Evolutionary conservation across 2,797 vertebrate genomes (phyloP), one percentile per base, ranked within the genome.

Genomic region (Nannoperca obscura): DNA sequence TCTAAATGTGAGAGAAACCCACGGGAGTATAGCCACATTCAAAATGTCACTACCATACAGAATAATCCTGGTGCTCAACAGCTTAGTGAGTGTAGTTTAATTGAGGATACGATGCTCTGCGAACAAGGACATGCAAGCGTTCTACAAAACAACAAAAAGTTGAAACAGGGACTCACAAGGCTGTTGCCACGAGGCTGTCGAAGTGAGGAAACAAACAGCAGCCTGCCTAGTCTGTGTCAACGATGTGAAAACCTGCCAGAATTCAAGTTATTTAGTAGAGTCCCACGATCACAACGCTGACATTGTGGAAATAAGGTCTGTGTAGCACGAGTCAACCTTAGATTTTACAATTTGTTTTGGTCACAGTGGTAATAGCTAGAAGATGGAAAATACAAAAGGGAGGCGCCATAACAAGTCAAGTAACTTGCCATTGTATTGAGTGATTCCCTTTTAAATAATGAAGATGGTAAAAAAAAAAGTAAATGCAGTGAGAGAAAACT

Each of bases 1-100:
- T 91, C 78, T 74, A 79, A 88, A 91, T 84, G 84, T 77, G 83
- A 87, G 73, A 72, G 68, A 80, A 86, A 82, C 83, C 82, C 88
- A 81, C 3, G 72, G 80, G 90, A 91, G 58, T 76, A 72, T 44
- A 76, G 77, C 70, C 87, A 82, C 89, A 90, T 85, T 86, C 80
- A 87, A 79, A 90, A 92, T 86, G 78, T 83, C 88, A 86, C 67
- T 38, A 77, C 73, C 71, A 65, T 62, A 76, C 80, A 81, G 50
- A 83, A 77, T 90, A 89, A 88, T 91, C 87, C 82, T 47, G 71
- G 54, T 68, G 78, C 80, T 83, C 71, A 83, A 85, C 47, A 32
- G 90, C 85, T 87, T 90, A 88, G 81, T 38, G 64, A 49, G 53
- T 69, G 66, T 38, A 66, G 70, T 87, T 89, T 88, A 88, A 89